Base-by-base conservation (phyloP, 2,113 vertebrate genomes). In the Castor canadensis region DNA sequence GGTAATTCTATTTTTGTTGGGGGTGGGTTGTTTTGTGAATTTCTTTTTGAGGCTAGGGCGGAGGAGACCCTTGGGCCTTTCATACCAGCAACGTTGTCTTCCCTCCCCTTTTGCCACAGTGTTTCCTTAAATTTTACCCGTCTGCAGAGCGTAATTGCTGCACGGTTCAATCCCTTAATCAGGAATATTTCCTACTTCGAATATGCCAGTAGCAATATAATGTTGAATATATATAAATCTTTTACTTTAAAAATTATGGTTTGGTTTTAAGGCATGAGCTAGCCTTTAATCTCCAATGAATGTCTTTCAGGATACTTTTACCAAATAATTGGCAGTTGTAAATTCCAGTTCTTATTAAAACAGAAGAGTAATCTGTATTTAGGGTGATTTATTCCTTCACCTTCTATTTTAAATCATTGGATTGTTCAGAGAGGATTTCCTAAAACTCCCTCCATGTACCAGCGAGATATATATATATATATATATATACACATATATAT, bases 61-160 rank as follows among this genome's bases (percentile, higher is more conserved):
- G 80, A 47, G 96, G 94, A 90, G 93, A 79, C 95, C 19, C 54
- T 95, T 96, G 96, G 95, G 97, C 98, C 98, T 98, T 98, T 98
- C 83, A 76, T 97, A 95, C 88, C 93, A 86, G 35, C 89, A 93
- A 94, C 94, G 89, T 92, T 71, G 95, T 96, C 95, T 95, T 91
- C 71, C 82, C 96, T 97, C 89, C 60, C 85, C 64, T 85, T 89
- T 97, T 98, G 92, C 96, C 38, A 38, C 80, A 28, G 96, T 96
- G 43, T 84, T 96, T 83, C 93, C 54, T 96, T 81, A 49, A 95
- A n/a, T 58, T 49, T 7, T 66, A 72, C n/a, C n/a, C n/a, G n/a
- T n/a, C n/a, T n/a, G 97, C 81, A 96, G 97, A 96, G 97, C 97
- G 98, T 98, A 97, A 97, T 97, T 96, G 92, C 87, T 98, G 97